Evolutionary conservation across 2,888 invertebrate genomes (phyloP).

Genomic region (Chrysolina americana): DNA sequence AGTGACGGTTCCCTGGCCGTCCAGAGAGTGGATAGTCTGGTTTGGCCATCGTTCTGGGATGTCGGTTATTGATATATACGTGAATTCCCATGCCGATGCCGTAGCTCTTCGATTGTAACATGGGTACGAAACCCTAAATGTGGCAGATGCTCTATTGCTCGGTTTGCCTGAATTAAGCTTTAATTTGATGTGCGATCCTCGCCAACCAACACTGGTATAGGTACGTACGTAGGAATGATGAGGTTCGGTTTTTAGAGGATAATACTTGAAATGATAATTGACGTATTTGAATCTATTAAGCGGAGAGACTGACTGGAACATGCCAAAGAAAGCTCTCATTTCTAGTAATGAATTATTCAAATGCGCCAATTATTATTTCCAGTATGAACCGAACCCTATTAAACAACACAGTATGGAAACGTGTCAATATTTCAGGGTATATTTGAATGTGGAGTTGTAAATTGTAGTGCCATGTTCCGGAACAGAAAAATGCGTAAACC

Average conservation of each 20-base stretch:
- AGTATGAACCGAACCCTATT: too few relatives aligned
- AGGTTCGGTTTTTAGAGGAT: background rate
- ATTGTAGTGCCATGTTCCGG: too few relatives aligned
- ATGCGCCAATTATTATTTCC: too few relatives aligned
- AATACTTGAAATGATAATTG: background rate
- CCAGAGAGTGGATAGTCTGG: slow-evolving; percentile 41
- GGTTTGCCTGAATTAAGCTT: slow-evolving; percentile 48
- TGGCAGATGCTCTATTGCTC: slow-evolving; percentile 43
- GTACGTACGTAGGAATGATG: background rate
- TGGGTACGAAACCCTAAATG: slow-evolving; percentile 44
- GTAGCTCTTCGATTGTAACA: slow-evolving; percentile 46
- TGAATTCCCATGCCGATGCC: slow-evolving; percentile 47
- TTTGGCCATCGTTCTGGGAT: slow-evolving; percentile 34
- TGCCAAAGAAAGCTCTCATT: too few relatives aligned
- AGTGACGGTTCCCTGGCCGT: slow-evolving; percentile 40
- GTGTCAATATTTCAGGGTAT: too few relatives aligned
- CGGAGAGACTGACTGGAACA: background rate
- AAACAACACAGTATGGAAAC: too few relatives aligned
- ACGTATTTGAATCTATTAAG: background rate
- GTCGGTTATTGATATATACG: slow-evolving; percentile 49
- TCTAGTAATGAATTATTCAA: too few relatives aligned
- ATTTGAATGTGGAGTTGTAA: too few relatives aligned
- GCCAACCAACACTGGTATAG: background rate
- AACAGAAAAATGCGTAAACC: too few relatives aligned
- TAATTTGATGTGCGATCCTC: slow-evolving; percentile 44